phyloP scores from a whole-genome alignment of 2,113 vertebrate genomes.

The Chaetops frenatus region DNA sequence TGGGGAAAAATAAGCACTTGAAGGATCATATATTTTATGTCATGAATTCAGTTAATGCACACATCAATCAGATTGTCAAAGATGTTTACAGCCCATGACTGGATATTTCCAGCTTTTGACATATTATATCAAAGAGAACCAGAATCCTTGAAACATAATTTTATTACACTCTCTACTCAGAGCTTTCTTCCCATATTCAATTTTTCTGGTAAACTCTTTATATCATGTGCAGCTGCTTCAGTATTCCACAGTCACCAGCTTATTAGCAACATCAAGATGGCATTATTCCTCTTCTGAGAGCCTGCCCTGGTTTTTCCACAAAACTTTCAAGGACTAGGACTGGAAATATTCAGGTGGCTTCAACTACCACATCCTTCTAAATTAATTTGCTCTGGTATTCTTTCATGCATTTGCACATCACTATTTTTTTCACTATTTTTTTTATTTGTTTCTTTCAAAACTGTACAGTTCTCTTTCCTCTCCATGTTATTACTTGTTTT shows the following conservation, averaged over 20 bases:
- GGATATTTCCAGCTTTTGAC: background rate
- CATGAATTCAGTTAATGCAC: background rate
- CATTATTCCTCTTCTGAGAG: background rate
- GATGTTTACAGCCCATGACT: constrained; percentile 36
- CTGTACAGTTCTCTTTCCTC: background rate
- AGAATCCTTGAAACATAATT: background rate
- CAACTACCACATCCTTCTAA: background rate
- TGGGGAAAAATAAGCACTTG: constrained; percentile 12
- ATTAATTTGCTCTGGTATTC: background rate
- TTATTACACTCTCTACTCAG: background rate
- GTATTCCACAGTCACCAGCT: background rate
- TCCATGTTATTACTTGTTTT: background rate
- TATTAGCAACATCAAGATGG: background rate
- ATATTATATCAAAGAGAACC: constrained; percentile 25
- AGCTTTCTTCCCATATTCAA: background rate
- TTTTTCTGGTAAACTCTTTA: background rate
- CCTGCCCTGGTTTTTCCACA: background rate
- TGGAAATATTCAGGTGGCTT: background rate
- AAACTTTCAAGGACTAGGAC: background rate
- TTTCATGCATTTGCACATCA: background rate
- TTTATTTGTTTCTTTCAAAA: background rate
- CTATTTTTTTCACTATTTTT: too few species aligned
- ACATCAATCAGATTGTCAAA: constrained; percentile 37
- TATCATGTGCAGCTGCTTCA: background rate
- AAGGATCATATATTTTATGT: background rate